Base-by-base conservation (phyloP, 2,888 invertebrate genomes). In the Morpho deidamia region DNA sequence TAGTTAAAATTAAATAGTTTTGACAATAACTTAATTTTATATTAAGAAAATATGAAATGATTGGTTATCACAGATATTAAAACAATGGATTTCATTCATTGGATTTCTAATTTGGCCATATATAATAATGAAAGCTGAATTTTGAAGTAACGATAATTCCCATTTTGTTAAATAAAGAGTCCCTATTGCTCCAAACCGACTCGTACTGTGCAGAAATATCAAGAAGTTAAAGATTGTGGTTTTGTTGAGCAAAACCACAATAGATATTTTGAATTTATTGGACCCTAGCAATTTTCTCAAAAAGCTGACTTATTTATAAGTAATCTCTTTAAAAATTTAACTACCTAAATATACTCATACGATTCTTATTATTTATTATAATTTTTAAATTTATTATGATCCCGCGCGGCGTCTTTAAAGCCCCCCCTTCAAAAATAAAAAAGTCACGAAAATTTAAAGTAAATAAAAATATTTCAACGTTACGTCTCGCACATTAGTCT, bases 211-310 rank as follows among this genome's bases (percentile, higher is more conserved):
- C 23, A 23, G 45, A 41, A 49, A 54, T 44, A 49, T 47, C 49
- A 50, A 55, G 52, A 57, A 57, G 59, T 44, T 52, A 42, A 46
- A 54, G 54, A 47, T 48, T 54, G 51, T 48, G 11, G 40, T n/a
- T 33, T 34, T 12, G 45, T 50, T 32, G 23, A 38, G 47, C 38
- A 49, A 46, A 52, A 55, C 42, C 51, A 40, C 46, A 40, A 51
- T 37, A 40, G 44, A 46, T 47, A 51, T 55, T 56, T 59, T 56
- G 45, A 56, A 47, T 56, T 62, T 52, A 59, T 84, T 88, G 88
- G 89, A 87, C 88, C 89, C 83, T 85, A 85, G 81, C 81, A 77
- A 79, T 83, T 83, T 74, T 81, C 81, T 82, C 78, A 83, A 86
- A 85, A 86, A 87, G 85, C 84, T 77, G 81, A 81, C 82, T 78